phyloP scores from a whole-genome alignment of 2,113 vertebrate species.

The Malaclemys terrapin region DNA sequence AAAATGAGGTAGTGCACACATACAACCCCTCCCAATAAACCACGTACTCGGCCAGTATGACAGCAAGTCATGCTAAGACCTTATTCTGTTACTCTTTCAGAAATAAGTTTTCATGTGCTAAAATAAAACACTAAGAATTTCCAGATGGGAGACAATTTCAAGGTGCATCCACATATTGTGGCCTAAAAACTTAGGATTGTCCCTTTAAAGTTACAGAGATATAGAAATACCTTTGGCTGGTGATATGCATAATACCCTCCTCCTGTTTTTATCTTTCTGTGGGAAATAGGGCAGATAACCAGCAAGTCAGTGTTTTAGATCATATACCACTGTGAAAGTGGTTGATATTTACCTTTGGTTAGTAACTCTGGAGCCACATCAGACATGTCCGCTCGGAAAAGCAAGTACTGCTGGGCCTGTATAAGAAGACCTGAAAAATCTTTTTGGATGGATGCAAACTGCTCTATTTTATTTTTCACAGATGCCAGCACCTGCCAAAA shows the following conservation, averaged over 20 bases:
- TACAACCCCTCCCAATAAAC: not conserved
- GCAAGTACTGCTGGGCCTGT: slow-evolving; percentile 92
- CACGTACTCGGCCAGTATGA: not conserved
- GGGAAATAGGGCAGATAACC: not conserved
- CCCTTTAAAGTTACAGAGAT: not conserved
- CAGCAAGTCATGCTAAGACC: not conserved
- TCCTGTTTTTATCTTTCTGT: not conserved
- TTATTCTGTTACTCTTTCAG: slow-evolving; percentile 26
- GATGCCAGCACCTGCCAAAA: slow-evolving; percentile 91
- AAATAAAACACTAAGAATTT: not conserved
- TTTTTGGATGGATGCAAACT: slow-evolving; percentile 85
- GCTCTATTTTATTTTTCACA: slow-evolving; percentile 95
- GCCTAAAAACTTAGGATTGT: not conserved
- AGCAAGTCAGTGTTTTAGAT: not conserved
- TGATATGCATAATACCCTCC: not conserved
- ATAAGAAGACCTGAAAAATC: slow-evolving; percentile 90
- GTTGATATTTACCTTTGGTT: slow-evolving; percentile 76
- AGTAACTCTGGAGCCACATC: slow-evolving; percentile 48
- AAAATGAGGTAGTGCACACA: not conserved
- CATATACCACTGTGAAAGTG: rapidly evolving
- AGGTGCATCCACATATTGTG: not conserved
- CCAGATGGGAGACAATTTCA: not conserved
- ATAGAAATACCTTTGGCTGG: not conserved
- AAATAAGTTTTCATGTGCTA: slow-evolving; percentile 1
- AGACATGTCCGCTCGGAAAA: slow-evolving; percentile 86